phyloP scores from a whole-genome alignment of 2,113 vertebrate species.

The Felis catus region F.catus_Fca126_mat1.0 CM031419.1:122724501-122725000 shows the following conservation, averaged over 20 bases:
- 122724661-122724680: neutral
- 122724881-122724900: no score
- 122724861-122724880: no score
- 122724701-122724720: neutral
- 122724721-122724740: no score
- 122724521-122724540: neutral
- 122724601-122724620: neutral
- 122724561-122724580: neutral
- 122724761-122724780: no score
- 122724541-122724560: neutral
- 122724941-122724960: neutral
- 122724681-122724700: neutral
- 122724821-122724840: no score
- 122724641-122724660: neutral
- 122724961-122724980: neutral
- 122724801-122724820: no score
- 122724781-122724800: no score
- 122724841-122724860: no score
- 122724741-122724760: no score
- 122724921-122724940: neutral
- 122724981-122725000: conserved; percentile 12
- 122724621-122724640: neutral
- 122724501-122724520: neutral
- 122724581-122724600: neutral
- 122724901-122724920: no score